A percentile compares a stretch with the other conserved stretches of the same genome.
Evolutionary conservation across 1,140 invertebrate species (phyloP).

Genomic region (Drosophila suzukii): DNA sequence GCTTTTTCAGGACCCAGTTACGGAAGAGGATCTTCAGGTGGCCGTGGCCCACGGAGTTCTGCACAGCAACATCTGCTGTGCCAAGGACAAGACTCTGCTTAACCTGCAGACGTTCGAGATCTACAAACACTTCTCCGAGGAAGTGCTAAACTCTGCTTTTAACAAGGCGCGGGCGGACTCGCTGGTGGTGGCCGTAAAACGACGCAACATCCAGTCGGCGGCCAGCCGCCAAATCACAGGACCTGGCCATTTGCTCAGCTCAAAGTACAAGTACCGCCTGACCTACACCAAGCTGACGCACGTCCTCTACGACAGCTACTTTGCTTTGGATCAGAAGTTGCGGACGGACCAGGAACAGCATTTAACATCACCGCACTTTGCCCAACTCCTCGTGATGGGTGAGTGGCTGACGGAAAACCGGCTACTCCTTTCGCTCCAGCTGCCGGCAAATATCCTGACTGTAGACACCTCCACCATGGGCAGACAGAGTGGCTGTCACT

Average conservation of each 20-base stretch:
- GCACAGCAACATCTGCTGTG: slow-evolving; percentile 88
- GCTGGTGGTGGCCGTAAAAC: slow-evolving; percentile 85
- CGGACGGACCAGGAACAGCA: slow-evolving; percentile 17
- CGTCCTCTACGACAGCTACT: slow-evolving; percentile 56
- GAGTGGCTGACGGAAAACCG: slow-evolving; percentile 51
- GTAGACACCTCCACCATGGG: slow-evolving; percentile 68
- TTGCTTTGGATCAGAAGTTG: slow-evolving; percentile 45
- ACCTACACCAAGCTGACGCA: slow-evolving; percentile 61
- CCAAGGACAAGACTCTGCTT: slow-evolving; percentile 87
- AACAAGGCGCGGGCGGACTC: slow-evolving; percentile 86
- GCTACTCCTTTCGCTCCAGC: slow-evolving; percentile 42
- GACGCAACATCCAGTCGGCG: slow-evolving; percentile 59
- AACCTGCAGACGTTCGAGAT: slow-evolving; percentile 89
- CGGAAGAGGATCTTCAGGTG: slow-evolving; percentile 85
- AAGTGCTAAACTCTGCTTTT: slow-evolving; percentile 86
- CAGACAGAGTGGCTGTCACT: slow-evolving; percentile 33
- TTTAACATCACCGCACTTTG: slow-evolving; percentile 65
- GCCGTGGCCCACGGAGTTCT: slow-evolving; percentile 86
- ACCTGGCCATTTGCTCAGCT: slow-evolving; percentile 69
- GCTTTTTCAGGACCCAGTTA: slow-evolving; percentile 83
- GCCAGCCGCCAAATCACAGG: slow-evolving; percentile 57
- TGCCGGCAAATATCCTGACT: slow-evolving; percentile 74
- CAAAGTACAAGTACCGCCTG: slow-evolving; percentile 71
- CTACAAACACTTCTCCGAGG: slow-evolving; percentile 89
- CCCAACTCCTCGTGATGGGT: slow-evolving; percentile 62